Percentiles rank a stretch among this genome's conserved stretches.
Conservation (phyloP, 1,140 invertebrate genomes). For the Pseudobourletiella spinata region DNA sequence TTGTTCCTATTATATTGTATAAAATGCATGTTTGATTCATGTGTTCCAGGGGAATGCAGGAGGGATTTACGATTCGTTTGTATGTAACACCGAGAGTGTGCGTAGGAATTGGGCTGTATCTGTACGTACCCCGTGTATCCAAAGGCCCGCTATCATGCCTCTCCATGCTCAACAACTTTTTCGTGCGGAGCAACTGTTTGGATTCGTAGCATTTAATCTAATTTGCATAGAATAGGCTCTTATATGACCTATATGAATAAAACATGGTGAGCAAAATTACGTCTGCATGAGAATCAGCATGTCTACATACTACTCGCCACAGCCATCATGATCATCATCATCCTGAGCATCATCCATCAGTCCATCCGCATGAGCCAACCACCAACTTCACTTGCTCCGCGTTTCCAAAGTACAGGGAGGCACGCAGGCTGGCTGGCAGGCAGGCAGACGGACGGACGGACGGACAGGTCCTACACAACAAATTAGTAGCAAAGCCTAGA, state of each 20-base stretch:
- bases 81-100: background rate
- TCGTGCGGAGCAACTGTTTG: background rate
- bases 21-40: too few relatives aligned
- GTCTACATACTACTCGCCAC: background rate
- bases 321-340: background rate
- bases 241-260: conserved; percentile 8
- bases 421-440: too few relatives aligned
- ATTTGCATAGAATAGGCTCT: conserved; percentile 5
- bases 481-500: too few relatives aligned
- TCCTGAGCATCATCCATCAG: background rate
- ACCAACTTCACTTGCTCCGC: too few relatives aligned
- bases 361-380: too few relatives aligned
- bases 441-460: background rate
- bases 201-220: too few relatives aligned
- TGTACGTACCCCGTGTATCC: background rate
- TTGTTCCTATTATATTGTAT: too few relatives aligned
- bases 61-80: too few relatives aligned
- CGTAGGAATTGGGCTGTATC: background rate
- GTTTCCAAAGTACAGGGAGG: too few relatives aligned
- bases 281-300: background rate
- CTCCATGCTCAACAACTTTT: background rate
- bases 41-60: too few relatives aligned
- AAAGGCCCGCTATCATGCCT: background rate
- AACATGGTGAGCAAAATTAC: conserved; percentile 7
- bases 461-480: conserved; percentile 4